A percentile compares a stretch with the other conserved stretches of the same genome.
Evolutionary conservation across 1,140 invertebrate genomes (phyloP).

Genomic region (Trichogramma pretiosum): DNA sequence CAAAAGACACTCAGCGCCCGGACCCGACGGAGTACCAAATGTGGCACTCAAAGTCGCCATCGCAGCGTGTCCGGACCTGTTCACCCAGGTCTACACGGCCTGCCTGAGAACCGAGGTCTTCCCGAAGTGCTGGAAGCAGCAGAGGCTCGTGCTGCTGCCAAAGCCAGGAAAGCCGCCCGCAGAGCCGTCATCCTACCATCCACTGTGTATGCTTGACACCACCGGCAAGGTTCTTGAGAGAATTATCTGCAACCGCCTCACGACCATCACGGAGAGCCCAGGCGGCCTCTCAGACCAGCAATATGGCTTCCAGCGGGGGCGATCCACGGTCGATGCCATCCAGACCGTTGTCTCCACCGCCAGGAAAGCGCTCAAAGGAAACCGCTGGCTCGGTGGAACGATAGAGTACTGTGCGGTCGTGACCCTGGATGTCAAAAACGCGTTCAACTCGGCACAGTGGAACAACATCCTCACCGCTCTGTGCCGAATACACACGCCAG

Average conservation of each 20-base stretch:
- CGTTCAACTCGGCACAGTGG: too few relatives aligned
- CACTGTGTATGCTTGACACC: not conserved
- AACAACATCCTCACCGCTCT: too few relatives aligned
- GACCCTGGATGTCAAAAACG: too few relatives aligned
- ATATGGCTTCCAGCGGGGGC: slow-evolving; percentile 23
- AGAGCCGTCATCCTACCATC: not conserved
- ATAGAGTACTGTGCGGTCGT: slow-evolving; percentile 6
- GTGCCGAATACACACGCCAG: not conserved
- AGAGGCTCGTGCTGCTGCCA: not conserved
- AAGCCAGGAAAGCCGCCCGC: not conserved
- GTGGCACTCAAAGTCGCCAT: not conserved
- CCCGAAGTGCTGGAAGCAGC: not conserved
- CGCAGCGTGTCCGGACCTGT: not conserved
- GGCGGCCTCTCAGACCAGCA: slow-evolving; percentile 21
- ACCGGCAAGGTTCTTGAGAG: slow-evolving; percentile 5
- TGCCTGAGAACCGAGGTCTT: not conserved
- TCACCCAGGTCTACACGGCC: not conserved
- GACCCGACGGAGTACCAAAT: not conserved
- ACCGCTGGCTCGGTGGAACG: slow-evolving; percentile 1
- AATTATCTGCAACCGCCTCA: slow-evolving; percentile 5
- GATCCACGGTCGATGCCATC: slow-evolving; percentile 33
- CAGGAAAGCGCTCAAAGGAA: not conserved
- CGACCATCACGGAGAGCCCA: not conserved
- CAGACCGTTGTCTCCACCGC: slow-evolving; percentile 12
- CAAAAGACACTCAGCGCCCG: not conserved